Conservation (phyloP, 2,888 invertebrate species). For the Tinea trinotella region DNA sequence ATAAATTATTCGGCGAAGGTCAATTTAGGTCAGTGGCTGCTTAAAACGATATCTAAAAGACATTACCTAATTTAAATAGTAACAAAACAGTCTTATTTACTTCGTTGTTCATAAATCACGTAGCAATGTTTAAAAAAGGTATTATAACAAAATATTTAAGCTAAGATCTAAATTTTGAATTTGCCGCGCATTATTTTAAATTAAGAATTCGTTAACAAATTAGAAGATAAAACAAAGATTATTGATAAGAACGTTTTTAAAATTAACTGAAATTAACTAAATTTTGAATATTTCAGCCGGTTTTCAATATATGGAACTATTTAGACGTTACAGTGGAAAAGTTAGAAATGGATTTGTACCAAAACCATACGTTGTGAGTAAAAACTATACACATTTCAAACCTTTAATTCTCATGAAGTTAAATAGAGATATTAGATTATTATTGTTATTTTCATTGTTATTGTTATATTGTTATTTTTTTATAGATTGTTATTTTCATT, state of each 20-base stretch:
- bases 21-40: neutral
- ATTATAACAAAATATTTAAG: neutral
- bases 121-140: neutral
- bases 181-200: neutral
- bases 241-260: too few relatives aligned
- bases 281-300: conserved; percentile 21
- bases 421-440: neutral
- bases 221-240: too few relatives aligned
- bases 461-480: too few relatives aligned
- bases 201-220: too few relatives aligned
- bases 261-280: too few relatives aligned
- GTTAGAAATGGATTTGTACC: conserved; percentile 36
- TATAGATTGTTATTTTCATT: too few relatives aligned
- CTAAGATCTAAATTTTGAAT: neutral
- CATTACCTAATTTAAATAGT: neutral
- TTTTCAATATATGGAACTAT: conserved; percentile 1
- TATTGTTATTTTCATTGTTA: too few relatives aligned
- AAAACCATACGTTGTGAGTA: conserved; percentile 36
- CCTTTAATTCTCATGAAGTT: neutral
- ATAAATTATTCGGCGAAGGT: conserved; percentile 10
- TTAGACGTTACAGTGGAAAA: conserved; percentile 19
- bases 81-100: neutral
- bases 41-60: neutral
- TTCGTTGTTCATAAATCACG: neutral
- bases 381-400: neutral